phyloP scores from a whole-genome alignment of 2,113 vertebrate species.

The Chaetorhynchus papuensis region DNA sequence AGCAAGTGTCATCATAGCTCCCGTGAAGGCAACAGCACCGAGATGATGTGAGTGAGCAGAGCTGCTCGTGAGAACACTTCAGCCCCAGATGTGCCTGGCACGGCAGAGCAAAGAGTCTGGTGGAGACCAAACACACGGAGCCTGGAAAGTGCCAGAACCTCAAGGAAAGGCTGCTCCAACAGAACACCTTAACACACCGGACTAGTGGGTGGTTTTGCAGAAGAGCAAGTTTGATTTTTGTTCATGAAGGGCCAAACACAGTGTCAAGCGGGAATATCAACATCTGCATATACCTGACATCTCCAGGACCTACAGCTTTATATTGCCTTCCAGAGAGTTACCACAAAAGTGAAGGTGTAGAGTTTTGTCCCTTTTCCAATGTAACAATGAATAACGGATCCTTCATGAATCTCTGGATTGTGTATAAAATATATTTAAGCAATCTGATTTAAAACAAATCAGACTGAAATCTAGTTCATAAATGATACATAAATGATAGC shows the following conservation, averaged over 20 bases:
- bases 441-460: background rate
- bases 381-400: background rate
- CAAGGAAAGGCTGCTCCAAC: accelerated
- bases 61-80: background rate
- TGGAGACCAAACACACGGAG: background rate
- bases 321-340: background rate
- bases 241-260: background rate
- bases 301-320: background rate
- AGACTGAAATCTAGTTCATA: background rate
- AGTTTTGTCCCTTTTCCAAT: background rate
- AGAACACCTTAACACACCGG: background rate
- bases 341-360: background rate
- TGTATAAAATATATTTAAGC: background rate
- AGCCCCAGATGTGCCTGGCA: background rate
- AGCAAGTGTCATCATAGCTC: background rate
- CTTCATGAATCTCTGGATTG: background rate
- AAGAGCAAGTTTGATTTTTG: background rate
- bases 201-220: background rate
- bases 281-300: background rate
- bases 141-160: background rate
- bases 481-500: background rate
- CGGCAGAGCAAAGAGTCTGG: background rate
- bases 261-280: background rate
- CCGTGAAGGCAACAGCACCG: background rate
- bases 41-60: background rate